These are phyloP conservation scores for Eurosta solidaginis DNA, from an alignment of 1,140 invertebrate genomes.

Conservation along the genomic window DNA sequence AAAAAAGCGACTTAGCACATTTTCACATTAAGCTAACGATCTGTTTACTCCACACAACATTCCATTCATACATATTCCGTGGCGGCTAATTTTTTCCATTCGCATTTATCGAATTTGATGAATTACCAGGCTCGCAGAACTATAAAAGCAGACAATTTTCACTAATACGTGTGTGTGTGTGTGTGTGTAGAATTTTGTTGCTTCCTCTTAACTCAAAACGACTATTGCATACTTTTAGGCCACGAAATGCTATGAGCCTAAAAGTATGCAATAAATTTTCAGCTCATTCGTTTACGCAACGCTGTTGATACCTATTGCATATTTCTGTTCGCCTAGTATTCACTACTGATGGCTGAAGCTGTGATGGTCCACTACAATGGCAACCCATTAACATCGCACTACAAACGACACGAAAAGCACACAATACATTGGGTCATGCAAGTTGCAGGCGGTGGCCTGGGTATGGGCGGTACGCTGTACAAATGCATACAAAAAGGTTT, in stretches of 20 bases:
- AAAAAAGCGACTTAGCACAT: no score
- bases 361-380: constrained; percentile 52
- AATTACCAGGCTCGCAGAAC: no score
- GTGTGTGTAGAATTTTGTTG: no score
- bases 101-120: no score
- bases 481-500: constrained; percentile 54
- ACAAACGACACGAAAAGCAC: constrained; percentile 48
- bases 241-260: not conserved
- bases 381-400: constrained; percentile 49
- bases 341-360: constrained; percentile 55
- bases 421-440: constrained; percentile 55
- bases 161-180: no score
- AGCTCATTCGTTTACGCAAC: not conserved
- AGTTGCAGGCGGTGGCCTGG: constrained; percentile 48
- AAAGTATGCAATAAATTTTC: not conserved
- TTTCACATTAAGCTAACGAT: no score
- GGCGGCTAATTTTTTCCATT: no score
- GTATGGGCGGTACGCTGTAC: constrained; percentile 48
- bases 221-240: no score
- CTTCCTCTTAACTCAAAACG: no score
- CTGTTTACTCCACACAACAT: no score
- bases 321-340: constrained; percentile 42
- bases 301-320: not conserved
- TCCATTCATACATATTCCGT: no score
- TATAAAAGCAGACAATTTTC: no score